These are phyloP conservation scores for Carassius carassius DNA, from an alignment of 2,113 vertebrate species.

Conservation along the genomic window DNA sequence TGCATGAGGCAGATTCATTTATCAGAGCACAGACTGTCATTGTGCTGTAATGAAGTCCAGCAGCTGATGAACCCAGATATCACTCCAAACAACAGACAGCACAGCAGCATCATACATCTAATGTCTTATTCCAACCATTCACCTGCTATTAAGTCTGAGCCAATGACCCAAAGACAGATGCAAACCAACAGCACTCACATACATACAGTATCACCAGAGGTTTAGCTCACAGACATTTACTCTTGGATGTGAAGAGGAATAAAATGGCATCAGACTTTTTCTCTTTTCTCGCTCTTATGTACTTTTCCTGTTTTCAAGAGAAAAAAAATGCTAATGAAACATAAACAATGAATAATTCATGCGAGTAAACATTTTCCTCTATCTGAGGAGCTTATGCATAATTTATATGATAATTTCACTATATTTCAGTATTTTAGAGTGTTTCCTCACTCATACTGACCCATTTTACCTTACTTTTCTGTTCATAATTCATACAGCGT, in stretches of 20 bases:
- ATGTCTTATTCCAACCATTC: constrained; percentile 93
- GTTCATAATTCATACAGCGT: constrained; percentile 56
- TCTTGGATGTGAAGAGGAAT: background rate
- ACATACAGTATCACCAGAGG: background rate
- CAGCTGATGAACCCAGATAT: constrained; percentile 99
- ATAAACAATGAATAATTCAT: constrained; percentile 66
- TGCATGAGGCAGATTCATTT: constrained; percentile 96
- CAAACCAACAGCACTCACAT: background rate
- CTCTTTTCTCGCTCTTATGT: constrained; percentile 21
- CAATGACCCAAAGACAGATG: constrained; percentile 10
- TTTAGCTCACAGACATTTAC: background rate
- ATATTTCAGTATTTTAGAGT: constrained; percentile 61
- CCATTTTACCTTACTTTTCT: constrained; percentile 52
- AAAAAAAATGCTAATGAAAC: constrained; percentile 61
- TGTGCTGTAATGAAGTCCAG: constrained; percentile 84
- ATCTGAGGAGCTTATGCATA: constrained; percentile 66
- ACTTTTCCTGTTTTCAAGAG: constrained; percentile 53
- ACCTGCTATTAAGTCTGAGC: constrained; percentile 88
- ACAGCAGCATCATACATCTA: constrained; percentile 77
- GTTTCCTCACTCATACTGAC: constrained; percentile 51
- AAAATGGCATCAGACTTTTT: constrained; percentile 43
- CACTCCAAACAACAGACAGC: constrained; percentile 81
- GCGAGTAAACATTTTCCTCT: constrained; percentile 62
- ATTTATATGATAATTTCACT: constrained; percentile 62
- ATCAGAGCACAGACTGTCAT: constrained; percentile 96